phyloP scores from a whole-genome alignment of 2,797 vertebrate species.

The Xiphorhynchus erythropygius region DNA sequence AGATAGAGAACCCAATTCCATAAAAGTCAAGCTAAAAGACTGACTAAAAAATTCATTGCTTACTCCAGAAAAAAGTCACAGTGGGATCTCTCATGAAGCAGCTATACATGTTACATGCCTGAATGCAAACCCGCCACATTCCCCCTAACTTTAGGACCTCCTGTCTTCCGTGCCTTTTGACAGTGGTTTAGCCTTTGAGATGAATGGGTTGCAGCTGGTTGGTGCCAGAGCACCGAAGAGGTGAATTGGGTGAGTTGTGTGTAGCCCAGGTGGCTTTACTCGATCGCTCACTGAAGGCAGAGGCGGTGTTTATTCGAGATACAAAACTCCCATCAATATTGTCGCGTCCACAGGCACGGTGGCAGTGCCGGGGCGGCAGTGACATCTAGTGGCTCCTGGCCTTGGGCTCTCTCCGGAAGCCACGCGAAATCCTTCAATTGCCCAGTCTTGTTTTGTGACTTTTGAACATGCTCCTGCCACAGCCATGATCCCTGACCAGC shows the following conservation, averaged over 20 bases:
- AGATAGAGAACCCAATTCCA: neutral
- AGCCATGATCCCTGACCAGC: fast-evolving
- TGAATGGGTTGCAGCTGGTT: no score
- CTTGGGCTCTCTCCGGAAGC: neutral
- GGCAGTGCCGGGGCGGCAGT: constrained; percentile 46
- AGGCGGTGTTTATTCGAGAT: neutral
- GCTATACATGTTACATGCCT: fast-evolving
- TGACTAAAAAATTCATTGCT: neutral
- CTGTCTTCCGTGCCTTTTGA: fast-evolving
- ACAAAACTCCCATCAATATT: neutral
- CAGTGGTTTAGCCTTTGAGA: neutral
- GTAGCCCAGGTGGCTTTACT: neutral
- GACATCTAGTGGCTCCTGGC: constrained; percentile 76
- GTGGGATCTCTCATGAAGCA: neutral
- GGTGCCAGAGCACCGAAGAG: neutral
- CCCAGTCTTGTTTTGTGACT: neutral
- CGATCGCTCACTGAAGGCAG: neutral
- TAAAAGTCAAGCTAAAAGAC: neutral
- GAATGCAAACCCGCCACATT: neutral
- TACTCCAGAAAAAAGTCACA: no score
- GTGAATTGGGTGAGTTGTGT: fast-evolving
- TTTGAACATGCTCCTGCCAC: neutral
- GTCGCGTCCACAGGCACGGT: neutral
- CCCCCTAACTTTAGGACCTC: neutral
- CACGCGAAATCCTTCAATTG: fast-evolving